Evolutionary conservation across 2,888 invertebrate species (phyloP).

Genomic region (Aradus depressus): DNA sequence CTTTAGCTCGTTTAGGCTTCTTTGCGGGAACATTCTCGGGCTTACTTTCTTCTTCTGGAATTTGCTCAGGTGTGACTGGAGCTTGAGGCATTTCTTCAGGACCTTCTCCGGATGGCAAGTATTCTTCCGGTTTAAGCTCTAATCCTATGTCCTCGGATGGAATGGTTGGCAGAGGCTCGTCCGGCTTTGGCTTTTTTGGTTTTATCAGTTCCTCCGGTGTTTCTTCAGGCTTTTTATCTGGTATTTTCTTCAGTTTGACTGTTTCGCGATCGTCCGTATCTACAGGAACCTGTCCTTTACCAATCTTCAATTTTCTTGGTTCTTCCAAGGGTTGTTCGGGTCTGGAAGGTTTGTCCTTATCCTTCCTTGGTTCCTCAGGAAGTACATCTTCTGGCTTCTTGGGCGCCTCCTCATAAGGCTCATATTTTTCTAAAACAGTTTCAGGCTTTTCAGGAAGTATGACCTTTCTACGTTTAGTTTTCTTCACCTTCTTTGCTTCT

Average conservation of each 20-base stretch:
- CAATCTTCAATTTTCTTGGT: constrained; percentile 39
- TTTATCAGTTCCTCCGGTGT: constrained; percentile 34
- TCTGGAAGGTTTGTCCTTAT: constrained; percentile 37
- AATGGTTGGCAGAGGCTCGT: constrained; percentile 33
- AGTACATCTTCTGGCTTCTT: constrained; percentile 24
- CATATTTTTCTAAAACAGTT: constrained; percentile 29
- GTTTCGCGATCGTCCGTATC: constrained; percentile 34
- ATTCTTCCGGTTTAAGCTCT: constrained; percentile 33
- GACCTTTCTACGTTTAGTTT: constrained; percentile 30
- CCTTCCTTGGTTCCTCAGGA: constrained; percentile 35
- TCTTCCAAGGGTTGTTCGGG: constrained; percentile 38
- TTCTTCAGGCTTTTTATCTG: constrained; percentile 36
- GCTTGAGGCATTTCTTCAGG: constrained; percentile 16
- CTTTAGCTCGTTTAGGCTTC: constrained; percentile 26
- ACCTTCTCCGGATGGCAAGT: constrained; percentile 27
- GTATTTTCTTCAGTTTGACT: constrained; percentile 45
- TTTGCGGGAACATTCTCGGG: constrained; percentile 29
- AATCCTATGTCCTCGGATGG: constrained; percentile 30
- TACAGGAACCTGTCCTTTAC: constrained; percentile 42
- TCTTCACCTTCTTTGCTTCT: constrained; percentile 33
- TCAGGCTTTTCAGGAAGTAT: constrained; percentile 30
- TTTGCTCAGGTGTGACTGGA: constrained; percentile 3
- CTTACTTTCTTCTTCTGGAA: constrained; percentile 25
- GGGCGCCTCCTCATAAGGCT: constrained; percentile 28
- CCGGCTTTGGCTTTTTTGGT: constrained; percentile 29